A percentile compares a stretch with the other conserved stretches of the same genome.
These are phyloP conservation scores for Drosophila mettleri DNA, from an alignment of 2,888 invertebrate genomes.

Conservation along the genomic window DNA sequence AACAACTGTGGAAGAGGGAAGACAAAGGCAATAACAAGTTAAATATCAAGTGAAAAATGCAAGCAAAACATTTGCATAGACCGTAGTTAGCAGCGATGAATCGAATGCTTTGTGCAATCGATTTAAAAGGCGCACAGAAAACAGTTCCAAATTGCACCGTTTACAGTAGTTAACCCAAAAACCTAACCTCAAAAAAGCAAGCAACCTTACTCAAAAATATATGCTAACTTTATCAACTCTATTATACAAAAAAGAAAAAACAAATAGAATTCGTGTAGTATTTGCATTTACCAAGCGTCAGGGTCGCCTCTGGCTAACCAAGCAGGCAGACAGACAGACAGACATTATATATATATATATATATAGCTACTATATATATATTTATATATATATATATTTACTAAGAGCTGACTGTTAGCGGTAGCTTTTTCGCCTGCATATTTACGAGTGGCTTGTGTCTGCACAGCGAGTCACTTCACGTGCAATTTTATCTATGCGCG, in stretches of 20 bases:
- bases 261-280: conserved; percentile 56
- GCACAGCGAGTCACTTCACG: conserved; percentile 44
- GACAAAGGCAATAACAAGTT: conserved; percentile 60
- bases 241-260: conserved; percentile 31
- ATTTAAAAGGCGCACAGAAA: conserved; percentile 25
- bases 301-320: conserved; percentile 49
- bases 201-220: background rate
- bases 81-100: too few species aligned
- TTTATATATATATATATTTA: background rate
- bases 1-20: conserved; percentile 19
- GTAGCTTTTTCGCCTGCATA: conserved; percentile 19
- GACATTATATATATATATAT: conserved; percentile 42
- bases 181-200: conserved; percentile 17
- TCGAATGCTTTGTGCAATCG: conserved; percentile 25
- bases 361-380: conserved; percentile 48
- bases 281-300: conserved; percentile 69
- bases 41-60: conserved; percentile 74
- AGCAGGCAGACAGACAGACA: conserved; percentile 38
- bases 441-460: conserved; percentile 24
- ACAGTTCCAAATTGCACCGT: conserved; percentile 49
- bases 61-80: conserved; percentile 75
- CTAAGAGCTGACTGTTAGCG: background rate
- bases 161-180: conserved; percentile 27
- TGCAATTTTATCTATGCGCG: conserved; percentile 65
- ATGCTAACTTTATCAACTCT: conserved; percentile 56